A percentile compares a stretch with the other conserved stretches of the same genome.
Conservation (phyloP, 1,140 invertebrate species). For the Drosophila guanche region DNA sequence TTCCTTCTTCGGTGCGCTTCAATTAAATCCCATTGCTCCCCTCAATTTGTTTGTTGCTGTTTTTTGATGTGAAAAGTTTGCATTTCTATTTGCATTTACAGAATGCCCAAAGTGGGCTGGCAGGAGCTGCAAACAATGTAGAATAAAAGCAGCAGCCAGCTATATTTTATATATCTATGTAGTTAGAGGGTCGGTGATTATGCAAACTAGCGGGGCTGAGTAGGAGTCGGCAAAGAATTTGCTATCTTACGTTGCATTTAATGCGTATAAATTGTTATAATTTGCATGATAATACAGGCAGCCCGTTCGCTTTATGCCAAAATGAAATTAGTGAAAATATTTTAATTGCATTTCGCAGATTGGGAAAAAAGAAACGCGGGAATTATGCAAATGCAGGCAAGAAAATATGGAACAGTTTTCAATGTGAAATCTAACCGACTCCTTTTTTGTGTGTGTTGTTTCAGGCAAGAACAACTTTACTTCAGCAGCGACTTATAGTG, state of each 20-base stretch:
- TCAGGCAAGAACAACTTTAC: conserved; percentile 17
- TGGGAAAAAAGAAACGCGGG: not conserved
- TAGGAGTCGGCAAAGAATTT: not conserved
- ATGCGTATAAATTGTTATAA: conserved; percentile 56
- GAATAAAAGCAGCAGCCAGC: too few species aligned
- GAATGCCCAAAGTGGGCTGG: conserved; percentile 1
- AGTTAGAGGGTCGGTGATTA: not conserved
- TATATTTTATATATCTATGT: conserved; percentile 1
- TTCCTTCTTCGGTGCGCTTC: conserved; percentile 8
- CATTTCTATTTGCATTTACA: conserved; percentile 50
- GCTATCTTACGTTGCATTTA: conserved; percentile 50
- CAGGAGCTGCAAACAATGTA: too few species aligned
- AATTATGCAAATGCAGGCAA: conserved; percentile 38
- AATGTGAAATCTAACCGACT: not conserved
- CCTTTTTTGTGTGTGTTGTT: conserved; percentile 13
- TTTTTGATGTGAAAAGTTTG: conserved; percentile 30
- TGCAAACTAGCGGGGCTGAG: not conserved
- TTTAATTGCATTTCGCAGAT: conserved; percentile 55
- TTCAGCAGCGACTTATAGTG: conserved; percentile 5
- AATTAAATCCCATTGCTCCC: not conserved
- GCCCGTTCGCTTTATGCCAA: conserved; percentile 6
- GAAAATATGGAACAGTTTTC: conserved; percentile 27
- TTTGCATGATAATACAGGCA: conserved; percentile 49
- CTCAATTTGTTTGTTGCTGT: conserved; percentile 16
- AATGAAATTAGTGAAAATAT: conserved; percentile 66